Conservation (phyloP, 2,888 invertebrate genomes). For the Tiliacea aurago region DNA sequence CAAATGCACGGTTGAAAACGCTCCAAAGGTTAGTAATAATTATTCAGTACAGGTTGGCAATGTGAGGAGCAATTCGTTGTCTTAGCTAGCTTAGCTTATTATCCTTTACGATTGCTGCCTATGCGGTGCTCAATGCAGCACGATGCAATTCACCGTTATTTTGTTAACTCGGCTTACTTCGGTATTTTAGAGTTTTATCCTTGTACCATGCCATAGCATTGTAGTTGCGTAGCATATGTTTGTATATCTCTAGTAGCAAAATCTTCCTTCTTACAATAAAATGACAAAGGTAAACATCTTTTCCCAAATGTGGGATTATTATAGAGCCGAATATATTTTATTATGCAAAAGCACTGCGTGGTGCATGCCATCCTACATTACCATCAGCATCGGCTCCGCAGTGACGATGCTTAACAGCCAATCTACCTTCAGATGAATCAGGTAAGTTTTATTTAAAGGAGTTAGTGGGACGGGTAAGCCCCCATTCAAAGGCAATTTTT, state of each 20-base stretch:
- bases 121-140: neutral
- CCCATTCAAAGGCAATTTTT: neutral
- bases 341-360: neutral
- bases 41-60: neutral
- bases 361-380: neutral
- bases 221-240: neutral
- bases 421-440: neutral
- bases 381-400: neutral
- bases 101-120: no score
- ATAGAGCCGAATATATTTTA: neutral
- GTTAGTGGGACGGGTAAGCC: neutral
- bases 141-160: neutral
- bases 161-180: neutral
- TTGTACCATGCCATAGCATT: neutral
- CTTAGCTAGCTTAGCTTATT: neutral
- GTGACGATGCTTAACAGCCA: neutral
- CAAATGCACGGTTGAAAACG: constrained; percentile 80
- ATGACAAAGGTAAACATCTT: neutral
- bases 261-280: neutral
- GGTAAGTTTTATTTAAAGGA: neutral
- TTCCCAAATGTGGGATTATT: neutral
- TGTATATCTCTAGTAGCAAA: neutral
- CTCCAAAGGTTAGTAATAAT: constrained; percentile 76
- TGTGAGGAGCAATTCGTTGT: neutral
- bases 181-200: neutral